Base-by-base conservation (phyloP, 2,113 vertebrate species). In the Corythoichthys haematopterus region DNA sequence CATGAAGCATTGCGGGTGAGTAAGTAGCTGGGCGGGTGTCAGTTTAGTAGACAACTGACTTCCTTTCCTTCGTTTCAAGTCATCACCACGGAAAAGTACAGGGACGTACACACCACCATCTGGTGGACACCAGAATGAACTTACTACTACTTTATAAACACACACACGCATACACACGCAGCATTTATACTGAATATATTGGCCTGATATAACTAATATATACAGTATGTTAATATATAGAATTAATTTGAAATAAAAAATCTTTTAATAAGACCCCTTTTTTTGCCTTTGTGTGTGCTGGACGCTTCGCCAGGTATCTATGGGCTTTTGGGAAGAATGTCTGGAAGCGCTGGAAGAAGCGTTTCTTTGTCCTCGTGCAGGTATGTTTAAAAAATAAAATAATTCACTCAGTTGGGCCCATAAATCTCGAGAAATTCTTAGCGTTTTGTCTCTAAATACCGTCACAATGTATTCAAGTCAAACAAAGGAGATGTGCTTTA, bases 261-360 rank as follows among this genome's bases (percentile, higher is more conserved):
- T n/a, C 10, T 33, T 35, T 47, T 35, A 51, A 51, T 65, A 46
- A 65, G 46, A 11, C 35, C 11, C 5, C 2, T 53, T 35, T 53
- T 65, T 73, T 14, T 71, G 28, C 68, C 37, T 35, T 47, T 69
- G 36, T 72, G 59, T 78, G 40, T 71, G 37, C 51, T 53, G 40
- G 37, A 60, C 81, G 65, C 70, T 76, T 77, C 82, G 13, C 85
- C 89, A 99, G 97, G 79, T 99, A 99, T 89, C 93, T 99, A 76
- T 99, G 97, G 97, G 96, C 96, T 85, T 96, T 98, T 84, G 97
- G 97, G 80, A 99, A 99, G 91, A 99, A 99, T 76, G 96, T 99
- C 56, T 99, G 97, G 97, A 99, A 99, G 83, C 96, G 97, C 81
- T 99, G 97, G 97, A 99, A 99, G 92, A 99, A 99, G 85, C 92